phyloP scores from a whole-genome alignment of 2,888 invertebrate genomes.

The Blera fallax region DNA sequence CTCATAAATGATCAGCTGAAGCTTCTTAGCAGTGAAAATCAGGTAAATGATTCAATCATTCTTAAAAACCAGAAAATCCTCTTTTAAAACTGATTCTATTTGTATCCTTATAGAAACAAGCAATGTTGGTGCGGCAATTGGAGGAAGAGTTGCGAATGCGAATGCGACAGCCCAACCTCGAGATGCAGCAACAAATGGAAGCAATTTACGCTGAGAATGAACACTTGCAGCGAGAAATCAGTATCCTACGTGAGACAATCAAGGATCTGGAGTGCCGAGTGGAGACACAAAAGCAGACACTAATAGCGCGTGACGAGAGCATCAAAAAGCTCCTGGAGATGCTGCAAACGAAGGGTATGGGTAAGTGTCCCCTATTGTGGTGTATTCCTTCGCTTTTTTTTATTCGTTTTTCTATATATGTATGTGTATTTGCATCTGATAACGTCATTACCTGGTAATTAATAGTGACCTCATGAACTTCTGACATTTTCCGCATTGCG shows the following conservation, averaged over 20 bases:
- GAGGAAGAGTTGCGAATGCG: slow-evolving; percentile 95
- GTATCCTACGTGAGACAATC: slow-evolving; percentile 95
- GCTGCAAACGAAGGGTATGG: slow-evolving; percentile 98
- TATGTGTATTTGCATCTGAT: slow-evolving; percentile 22
- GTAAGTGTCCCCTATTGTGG: slow-evolving; percentile 84
- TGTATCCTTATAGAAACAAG: slow-evolving; percentile 89
- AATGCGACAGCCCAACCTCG: slow-evolving; percentile 94
- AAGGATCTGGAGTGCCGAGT: slow-evolving; percentile 98
- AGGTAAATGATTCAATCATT: slow-evolving; percentile 85
- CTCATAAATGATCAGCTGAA: slow-evolving; percentile 98
- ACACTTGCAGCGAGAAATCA: slow-evolving; percentile 95
- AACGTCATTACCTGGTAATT: slow-evolving; percentile 69
- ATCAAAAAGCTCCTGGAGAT: slow-evolving; percentile 99
- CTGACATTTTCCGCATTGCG: slow-evolving; percentile 50
- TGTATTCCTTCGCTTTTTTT: slow-evolving; percentile 13
- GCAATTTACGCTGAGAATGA: slow-evolving; percentile 96
- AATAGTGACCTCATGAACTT: slow-evolving; percentile 70
- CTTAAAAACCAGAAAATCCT: neutral
- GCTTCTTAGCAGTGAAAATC: slow-evolving; percentile 97
- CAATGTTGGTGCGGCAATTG: slow-evolving; percentile 94
- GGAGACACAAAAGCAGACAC: slow-evolving; percentile 98
- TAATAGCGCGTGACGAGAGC: slow-evolving; percentile 97
- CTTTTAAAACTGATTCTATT: no score
- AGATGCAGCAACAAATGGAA: slow-evolving; percentile 96
- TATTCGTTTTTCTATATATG: neutral